A percentile compares a stretch with the other conserved stretches of the same genome.
These are phyloP conservation scores for Strigops habroptila DNA, from an alignment of 2,113 vertebrate species.

Conservation along the genomic window DNA sequence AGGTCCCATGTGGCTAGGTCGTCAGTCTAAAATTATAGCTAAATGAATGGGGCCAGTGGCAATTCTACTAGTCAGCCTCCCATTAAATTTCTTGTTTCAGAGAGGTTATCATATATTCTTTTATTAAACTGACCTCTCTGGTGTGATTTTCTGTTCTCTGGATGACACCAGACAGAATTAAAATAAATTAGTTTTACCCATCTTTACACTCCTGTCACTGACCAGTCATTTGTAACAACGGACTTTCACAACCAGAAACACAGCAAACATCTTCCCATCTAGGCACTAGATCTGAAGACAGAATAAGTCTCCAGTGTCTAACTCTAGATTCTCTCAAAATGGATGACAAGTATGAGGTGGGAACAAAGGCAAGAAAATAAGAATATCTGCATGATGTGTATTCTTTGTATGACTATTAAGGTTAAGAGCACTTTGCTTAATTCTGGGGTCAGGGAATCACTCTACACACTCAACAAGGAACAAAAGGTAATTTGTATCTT, in stretches of 20 bases:
- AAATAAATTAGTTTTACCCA: background rate
- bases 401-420: background rate
- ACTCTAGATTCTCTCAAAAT: background rate
- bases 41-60: background rate
- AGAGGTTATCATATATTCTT: background rate
- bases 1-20: background rate
- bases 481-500: background rate
- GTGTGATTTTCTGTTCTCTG: background rate
- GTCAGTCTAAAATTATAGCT: background rate
- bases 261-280: background rate
- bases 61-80: background rate
- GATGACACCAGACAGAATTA: background rate
- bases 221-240: background rate
- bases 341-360: background rate
- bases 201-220: background rate
- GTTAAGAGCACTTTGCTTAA: background rate
- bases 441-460: background rate
- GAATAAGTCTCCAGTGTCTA: background rate
- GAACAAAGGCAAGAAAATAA: background rate
- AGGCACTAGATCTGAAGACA: background rate
- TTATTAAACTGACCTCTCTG: background rate
- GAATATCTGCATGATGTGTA: background rate
- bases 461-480: background rate
- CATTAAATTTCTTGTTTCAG: background rate
- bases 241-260: background rate